Evolutionary conservation across 2,797 vertebrate species (phyloP).

Genomic region (Sus cebifrons): DNA sequence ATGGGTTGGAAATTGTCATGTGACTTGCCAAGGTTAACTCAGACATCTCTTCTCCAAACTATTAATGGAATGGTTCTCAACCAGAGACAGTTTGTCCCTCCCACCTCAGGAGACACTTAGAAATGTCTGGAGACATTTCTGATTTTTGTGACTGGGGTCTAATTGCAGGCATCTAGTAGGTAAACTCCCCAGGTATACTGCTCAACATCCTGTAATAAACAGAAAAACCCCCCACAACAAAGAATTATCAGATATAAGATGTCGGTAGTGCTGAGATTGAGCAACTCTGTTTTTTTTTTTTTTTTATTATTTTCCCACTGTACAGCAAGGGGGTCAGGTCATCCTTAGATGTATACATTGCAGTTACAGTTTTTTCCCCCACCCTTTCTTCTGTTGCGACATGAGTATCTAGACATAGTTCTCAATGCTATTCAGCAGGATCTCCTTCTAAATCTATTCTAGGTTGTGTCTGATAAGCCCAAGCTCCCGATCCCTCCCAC

Average conservation of each 20-base stretch:
- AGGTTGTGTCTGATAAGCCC: no score
- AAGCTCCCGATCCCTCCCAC: no score
- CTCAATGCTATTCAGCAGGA: no score
- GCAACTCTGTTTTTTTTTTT: neutral
- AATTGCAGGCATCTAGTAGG: neutral
- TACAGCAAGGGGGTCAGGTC: no score
- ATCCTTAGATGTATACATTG: no score
- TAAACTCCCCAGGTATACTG: neutral
- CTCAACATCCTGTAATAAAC: neutral
- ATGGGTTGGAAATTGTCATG: neutral
- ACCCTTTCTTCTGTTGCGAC: no score
- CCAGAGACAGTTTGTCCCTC: neutral
- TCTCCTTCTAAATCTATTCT: no score
- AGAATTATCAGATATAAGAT: neutral
- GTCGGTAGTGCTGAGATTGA: neutral
- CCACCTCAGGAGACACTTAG: neutral
- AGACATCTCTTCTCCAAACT: neutral
- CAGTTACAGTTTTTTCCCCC: no score
- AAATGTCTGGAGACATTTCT: constrained; percentile 58
- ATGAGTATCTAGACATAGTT: no score
- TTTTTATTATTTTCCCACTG: no score
- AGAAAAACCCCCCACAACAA: neutral
- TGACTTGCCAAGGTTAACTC: neutral
- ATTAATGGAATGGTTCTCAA: neutral
- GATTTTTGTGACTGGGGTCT: neutral